Conservation (phyloP, 2,797 vertebrate genomes). For the Paguma larvata region DNA sequence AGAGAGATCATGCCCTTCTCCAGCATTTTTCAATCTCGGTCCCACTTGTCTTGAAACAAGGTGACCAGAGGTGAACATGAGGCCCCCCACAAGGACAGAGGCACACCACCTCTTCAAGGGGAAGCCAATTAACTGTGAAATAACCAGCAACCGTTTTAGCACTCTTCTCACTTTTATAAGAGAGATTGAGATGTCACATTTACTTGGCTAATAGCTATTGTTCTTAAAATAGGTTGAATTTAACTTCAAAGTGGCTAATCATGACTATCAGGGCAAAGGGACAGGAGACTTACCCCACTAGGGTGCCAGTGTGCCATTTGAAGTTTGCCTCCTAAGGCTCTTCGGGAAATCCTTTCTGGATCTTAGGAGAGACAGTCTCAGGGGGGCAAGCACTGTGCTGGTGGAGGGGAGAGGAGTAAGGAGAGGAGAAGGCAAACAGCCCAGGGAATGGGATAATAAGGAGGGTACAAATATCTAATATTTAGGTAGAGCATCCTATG, state of each 20-base stretch:
- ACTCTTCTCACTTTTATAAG: slow-evolving; percentile 47
- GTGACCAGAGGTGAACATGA: slow-evolving; percentile 51
- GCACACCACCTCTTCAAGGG: slow-evolving; percentile 10
- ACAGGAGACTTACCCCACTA: neutral
- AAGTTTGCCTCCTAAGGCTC: neutral
- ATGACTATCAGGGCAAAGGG: neutral
- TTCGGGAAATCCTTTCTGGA: neutral
- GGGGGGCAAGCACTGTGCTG: no score
- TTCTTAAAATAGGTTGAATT: slow-evolving; percentile 33
- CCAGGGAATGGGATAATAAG: neutral
- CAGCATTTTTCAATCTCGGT: slow-evolving; percentile 62
- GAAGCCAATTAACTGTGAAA: slow-evolving; percentile 77
- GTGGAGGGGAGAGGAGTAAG: no score
- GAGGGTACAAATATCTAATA: neutral
- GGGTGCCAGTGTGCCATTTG: neutral
- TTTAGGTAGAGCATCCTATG: neutral
- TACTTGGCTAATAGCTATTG: slow-evolving; percentile 50
- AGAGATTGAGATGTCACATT: slow-evolving; percentile 60
- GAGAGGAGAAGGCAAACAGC: neutral
- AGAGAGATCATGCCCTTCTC: slow-evolving; percentile 46
- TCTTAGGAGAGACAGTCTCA: neutral
- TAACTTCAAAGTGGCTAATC: neutral
- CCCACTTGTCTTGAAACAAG: slow-evolving; percentile 64
- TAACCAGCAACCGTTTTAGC: slow-evolving; percentile 59
- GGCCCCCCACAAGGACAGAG: slow-evolving; percentile 42